Base-by-base conservation (phyloP, 2,888 invertebrate species). In the Hirudinaria manillensis region DNA sequence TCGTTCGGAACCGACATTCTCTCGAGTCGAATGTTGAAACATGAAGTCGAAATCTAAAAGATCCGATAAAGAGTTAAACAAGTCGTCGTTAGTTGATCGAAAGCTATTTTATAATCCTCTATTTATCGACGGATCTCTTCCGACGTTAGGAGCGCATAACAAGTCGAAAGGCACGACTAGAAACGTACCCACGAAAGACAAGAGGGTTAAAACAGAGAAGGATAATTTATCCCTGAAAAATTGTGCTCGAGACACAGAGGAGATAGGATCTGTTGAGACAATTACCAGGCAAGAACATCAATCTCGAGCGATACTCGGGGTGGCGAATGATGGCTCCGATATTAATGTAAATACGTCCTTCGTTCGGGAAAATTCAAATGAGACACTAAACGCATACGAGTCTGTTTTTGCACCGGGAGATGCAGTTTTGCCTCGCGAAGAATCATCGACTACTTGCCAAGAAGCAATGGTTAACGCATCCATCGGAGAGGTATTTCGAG, bases 181-280 rank as follows among this genome's bases (percentile, higher is more conserved):
- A n/a, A 61, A 61, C 19, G 61, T 24, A 7, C n/a, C 24, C 61
- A n/a, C 19, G 61, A 24, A n/a, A 61, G 61, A 61, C 61, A 61
- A 61, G 29, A 61, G 24, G 29, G 29, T 29, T 61, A 24, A 29
- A n/a, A 16, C 61, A 29, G 29, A 29, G 29, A 61, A 61, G 10
- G 24, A 29, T 29, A 29, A 61, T 61, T 61, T 29, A 21, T 16
- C 2, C 24, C 7, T 61, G 61, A 61, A 29, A 61, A 61, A 61
- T 61, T 27, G 3, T 61, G 24, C 24, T 61, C 24, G 7, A 61
- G 61, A 61, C 61, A 29, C 29, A 21, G 29, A 16, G 24, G 61
- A 61, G 61, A 61, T 61, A 61, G 61, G 61, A 61, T 61, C 61
- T 61, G 61, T 61, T 29, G 61, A 61, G 61, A 29, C 61, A 29